Evolutionary conservation across 2,113 vertebrate genomes (phyloP).

Genomic region (Tachysurus fulvidraco): DNA sequence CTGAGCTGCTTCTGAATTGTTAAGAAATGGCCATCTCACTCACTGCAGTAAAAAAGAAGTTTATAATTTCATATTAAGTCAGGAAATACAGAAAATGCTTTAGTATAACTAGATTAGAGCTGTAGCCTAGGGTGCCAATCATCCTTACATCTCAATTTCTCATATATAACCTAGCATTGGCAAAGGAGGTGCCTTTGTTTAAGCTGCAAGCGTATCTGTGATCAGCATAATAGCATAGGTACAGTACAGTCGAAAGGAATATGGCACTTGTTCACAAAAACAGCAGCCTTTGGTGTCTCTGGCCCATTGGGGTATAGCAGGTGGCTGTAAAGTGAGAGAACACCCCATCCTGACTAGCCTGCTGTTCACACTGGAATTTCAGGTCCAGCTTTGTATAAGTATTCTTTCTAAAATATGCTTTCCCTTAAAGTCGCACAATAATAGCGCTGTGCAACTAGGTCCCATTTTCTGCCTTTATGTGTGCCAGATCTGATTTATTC

Average conservation of each 20-base stretch:
- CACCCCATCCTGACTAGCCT: conserved; percentile 22
- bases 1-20: conserved; percentile 10
- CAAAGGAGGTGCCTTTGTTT: conserved; percentile 9
- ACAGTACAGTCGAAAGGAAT: conserved; percentile 19
- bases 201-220: conserved; percentile 20
- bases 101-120: conserved; percentile 32
- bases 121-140: conserved; percentile 28
- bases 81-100: conserved; percentile 21
- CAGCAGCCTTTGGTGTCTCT: conserved; percentile 27
- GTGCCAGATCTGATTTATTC: background rate
- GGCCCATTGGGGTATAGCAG: conserved; percentile 16
- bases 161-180: background rate
- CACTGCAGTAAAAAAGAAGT: conserved; percentile 10
- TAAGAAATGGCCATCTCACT: conserved; percentile 13
- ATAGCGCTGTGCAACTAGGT: background rate
- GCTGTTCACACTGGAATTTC: conserved; percentile 22
- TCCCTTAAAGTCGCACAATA: conserved; percentile 11
- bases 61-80: conserved; percentile 31
- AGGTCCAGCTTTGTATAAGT: conserved; percentile 13
- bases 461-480: background rate
- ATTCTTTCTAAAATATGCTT: background rate
- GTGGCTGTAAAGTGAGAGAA: conserved; percentile 31
- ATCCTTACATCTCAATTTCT: conserved; percentile 30
- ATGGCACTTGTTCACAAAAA: conserved; percentile 23
- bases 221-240: background rate